These are phyloP conservation scores for Hyla sarda DNA, from an alignment of 2,113 vertebrate genomes.

Conservation along the genomic window DNA sequence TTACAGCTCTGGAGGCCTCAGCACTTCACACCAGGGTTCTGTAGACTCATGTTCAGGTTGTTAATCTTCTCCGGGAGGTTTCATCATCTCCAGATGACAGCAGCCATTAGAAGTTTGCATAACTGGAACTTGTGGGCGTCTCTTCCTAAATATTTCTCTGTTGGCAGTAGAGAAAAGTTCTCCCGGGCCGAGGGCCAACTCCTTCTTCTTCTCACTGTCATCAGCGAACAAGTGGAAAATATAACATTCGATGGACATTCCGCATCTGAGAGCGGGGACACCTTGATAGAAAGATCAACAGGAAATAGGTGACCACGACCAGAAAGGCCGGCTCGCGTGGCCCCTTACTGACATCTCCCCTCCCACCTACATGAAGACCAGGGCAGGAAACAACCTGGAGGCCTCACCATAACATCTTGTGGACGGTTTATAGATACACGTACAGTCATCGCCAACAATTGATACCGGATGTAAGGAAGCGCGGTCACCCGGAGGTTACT, in stretches of 20 bases:
- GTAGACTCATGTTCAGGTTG: not conserved
- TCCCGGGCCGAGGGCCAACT: not conserved
- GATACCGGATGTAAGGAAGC: not conserved
- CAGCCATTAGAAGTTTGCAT: slow-evolving; percentile 33
- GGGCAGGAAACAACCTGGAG: too few species aligned
- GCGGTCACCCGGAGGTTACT: not conserved
- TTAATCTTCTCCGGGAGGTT: slow-evolving; percentile 5
- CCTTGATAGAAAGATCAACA: not conserved
- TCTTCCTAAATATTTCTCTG: slow-evolving; percentile 7
- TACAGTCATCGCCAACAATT: too few species aligned
- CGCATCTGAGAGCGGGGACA: too few species aligned
- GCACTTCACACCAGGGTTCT: not conserved
- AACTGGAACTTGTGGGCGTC: not conserved
- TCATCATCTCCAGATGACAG: slow-evolving; percentile 24
- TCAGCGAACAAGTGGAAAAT: not conserved
- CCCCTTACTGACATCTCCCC: not conserved
- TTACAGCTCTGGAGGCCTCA: too few species aligned
- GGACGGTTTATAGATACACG: not conserved
- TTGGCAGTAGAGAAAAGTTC: not conserved
- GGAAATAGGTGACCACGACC: not conserved
- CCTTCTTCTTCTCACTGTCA: not conserved
- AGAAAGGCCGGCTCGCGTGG: not conserved
- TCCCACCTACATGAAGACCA: too few species aligned
- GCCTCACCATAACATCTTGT: not conserved
- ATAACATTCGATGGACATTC: not conserved